A percentile compares a stretch with the other conserved stretches of the same genome.
These are phyloP conservation scores for Tachyglossus aculeatus DNA, from an alignment of 2,797 vertebrate species.

Conservation along the genomic window DNA sequence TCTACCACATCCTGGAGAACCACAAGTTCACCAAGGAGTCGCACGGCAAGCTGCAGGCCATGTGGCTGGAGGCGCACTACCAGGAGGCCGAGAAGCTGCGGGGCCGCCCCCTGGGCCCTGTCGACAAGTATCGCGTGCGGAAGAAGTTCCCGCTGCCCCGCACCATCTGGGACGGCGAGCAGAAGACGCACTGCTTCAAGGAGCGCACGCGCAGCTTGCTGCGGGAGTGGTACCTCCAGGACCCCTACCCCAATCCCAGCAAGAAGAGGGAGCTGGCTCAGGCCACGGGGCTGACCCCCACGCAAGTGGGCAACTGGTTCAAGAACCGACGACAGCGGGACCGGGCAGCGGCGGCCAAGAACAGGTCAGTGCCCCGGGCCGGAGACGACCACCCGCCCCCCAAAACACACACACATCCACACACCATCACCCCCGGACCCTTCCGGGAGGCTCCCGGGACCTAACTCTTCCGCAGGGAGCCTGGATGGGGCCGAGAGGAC, in stretches of 20 bases:
- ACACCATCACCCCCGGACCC: background rate
- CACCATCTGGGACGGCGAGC: constrained; percentile 99
- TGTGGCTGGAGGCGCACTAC: constrained; percentile 99
- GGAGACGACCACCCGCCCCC: no score
- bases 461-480: no score
- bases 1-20: constrained; percentile 99
- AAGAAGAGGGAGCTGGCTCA: constrained; percentile 99
- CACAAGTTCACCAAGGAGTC: constrained; percentile 99
- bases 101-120: constrained; percentile 95
- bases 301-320: constrained; percentile 99
- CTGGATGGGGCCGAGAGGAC: no score
- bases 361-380: constrained; percentile 85
- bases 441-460: background rate
- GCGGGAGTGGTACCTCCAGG: constrained; percentile 99
- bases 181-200: constrained; percentile 99
- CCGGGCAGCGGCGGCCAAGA: constrained; percentile 97
- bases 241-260: constrained; percentile 98
- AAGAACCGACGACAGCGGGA: constrained; percentile 98
- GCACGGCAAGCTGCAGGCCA: constrained; percentile 97
- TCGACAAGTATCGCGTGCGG: constrained; percentile 98
- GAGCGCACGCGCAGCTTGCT: constrained; percentile 98
- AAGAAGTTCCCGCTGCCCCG: constrained; percentile 99
- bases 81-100: constrained; percentile 99
- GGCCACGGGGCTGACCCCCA: constrained; percentile 99
- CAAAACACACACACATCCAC: background rate